Evolutionary conservation across 2,888 invertebrate species (phyloP).

Genomic region (Venustoraphidia nigricollis): DNA sequence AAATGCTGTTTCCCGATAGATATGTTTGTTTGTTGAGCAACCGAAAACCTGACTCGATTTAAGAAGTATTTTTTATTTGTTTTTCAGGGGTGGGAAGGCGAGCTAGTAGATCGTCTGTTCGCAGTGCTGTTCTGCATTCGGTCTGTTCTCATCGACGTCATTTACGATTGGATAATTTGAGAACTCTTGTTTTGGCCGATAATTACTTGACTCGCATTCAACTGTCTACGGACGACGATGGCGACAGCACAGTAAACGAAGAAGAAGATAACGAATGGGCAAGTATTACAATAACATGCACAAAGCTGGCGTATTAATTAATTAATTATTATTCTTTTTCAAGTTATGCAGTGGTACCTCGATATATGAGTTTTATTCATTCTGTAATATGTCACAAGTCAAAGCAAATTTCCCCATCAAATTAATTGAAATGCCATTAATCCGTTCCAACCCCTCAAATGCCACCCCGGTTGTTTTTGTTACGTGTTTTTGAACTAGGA

Average conservation of each 20-base stretch:
- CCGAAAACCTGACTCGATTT: not conserved
- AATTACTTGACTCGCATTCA: conserved; percentile 72
- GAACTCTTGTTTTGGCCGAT: conserved; percentile 73
- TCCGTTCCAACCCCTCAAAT: too few species aligned
- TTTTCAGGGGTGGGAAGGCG: conserved; percentile 14
- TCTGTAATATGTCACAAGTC: too few species aligned
- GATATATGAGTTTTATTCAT: too few species aligned
- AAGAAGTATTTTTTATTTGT: not conserved
- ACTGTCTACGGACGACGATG: conserved; percentile 66
- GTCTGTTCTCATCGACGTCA: conserved; percentile 79
- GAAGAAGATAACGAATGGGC: conserved; percentile 48
- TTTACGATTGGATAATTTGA: conserved; percentile 59
- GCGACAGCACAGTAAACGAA: conserved; percentile 38
- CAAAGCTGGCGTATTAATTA: too few species aligned
- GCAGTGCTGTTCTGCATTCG: conserved; percentile 59
- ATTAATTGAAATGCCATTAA: too few species aligned
- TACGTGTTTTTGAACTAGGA: too few species aligned
- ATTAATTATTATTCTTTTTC: too few species aligned
- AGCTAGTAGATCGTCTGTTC: conserved; percentile 42
- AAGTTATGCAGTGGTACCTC: too few species aligned
- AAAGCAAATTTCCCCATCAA: too few species aligned
- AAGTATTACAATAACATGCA: conserved; percentile 9
- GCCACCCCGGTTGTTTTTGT: too few species aligned
- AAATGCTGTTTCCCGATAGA: too few species aligned
- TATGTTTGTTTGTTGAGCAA: not conserved